phyloP scores from a whole-genome alignment of 2,888 invertebrate genomes.

The Clepsis dumicolana region DNA sequence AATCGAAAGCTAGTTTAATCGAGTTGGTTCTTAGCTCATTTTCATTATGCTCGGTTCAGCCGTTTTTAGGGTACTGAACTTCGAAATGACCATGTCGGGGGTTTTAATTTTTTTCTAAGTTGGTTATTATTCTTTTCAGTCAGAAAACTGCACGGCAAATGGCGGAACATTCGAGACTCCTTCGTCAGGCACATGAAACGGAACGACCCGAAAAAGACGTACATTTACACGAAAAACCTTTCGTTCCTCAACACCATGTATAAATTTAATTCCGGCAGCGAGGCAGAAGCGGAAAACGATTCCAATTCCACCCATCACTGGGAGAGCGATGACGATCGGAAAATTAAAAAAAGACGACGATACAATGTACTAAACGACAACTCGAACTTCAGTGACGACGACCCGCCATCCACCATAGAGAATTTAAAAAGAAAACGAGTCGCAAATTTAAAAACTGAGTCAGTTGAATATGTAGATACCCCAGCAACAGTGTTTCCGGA shows the following conservation, averaged over 20 bases:
- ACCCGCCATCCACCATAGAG: slow-evolving; percentile 54
- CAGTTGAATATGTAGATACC: slow-evolving; percentile 66
- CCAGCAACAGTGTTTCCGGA: slow-evolving; percentile 56
- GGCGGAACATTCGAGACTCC: slow-evolving; percentile 78
- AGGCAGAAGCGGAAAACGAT: slow-evolving; percentile 56
- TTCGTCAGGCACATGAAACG: slow-evolving; percentile 68
- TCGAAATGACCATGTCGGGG: too few species aligned
- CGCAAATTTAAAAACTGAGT: slow-evolving; percentile 47
- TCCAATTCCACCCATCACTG: slow-evolving; percentile 52
- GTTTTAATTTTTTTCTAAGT: too few species aligned
- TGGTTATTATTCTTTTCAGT: slow-evolving; percentile 64
- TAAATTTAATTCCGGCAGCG: slow-evolving; percentile 55
- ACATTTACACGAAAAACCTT: slow-evolving; percentile 70
- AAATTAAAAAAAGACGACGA: slow-evolving; percentile 49
- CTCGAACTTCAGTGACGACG: slow-evolving; percentile 59
- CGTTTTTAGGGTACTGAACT: too few species aligned
- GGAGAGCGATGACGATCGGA: slow-evolving; percentile 57
- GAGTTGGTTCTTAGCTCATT: too few species aligned
- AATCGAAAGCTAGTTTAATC: too few species aligned
- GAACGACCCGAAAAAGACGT: slow-evolving; percentile 59
- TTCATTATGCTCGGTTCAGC: too few species aligned
- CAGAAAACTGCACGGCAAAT: slow-evolving; percentile 71
- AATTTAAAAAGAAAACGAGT: slow-evolving; percentile 58
- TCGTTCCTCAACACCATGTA: slow-evolving; percentile 65
- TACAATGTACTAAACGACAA: slow-evolving; percentile 47